Evolutionary conservation across 2,888 invertebrate species (phyloP).

Genomic region (Limenitis arthemis): DNA sequence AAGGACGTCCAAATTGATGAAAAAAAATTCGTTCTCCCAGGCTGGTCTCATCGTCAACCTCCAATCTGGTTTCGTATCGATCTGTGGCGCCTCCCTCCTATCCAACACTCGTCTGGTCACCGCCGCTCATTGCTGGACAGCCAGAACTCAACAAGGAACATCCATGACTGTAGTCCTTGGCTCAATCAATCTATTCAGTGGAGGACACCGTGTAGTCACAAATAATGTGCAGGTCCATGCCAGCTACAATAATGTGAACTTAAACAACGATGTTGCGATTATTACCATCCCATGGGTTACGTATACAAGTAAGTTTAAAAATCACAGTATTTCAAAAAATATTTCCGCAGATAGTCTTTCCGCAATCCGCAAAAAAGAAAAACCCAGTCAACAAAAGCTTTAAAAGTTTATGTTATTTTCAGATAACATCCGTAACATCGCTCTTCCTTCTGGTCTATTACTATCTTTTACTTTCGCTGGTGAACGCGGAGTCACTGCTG

Average conservation of each 20-base stretch:
- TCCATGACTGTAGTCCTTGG: conserved; percentile 20
- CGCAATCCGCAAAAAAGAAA: neutral
- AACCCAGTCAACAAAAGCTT: neutral
- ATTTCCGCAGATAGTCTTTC: no score
- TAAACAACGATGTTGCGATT: conserved; percentile 27
- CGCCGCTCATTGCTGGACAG: conserved; percentile 38
- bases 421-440: conserved; percentile 3
- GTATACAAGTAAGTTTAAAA: conserved; percentile 20
- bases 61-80: conserved; percentile 23
- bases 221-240: conserved; percentile 11
- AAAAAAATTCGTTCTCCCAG: conserved; percentile 20
- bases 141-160: conserved; percentile 23
- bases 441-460: neutral
- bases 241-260: conserved; percentile 7
- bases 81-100: conserved; percentile 42
- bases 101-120: conserved; percentile 32
- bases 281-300: conserved; percentile 29
- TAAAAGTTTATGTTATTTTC: neutral
- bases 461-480: neutral
- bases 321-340: neutral
- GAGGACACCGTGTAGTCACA: conserved; percentile 17
- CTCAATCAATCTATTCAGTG: conserved; percentile 15
- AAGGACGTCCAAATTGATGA: no score
- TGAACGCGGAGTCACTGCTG: conserved; percentile 12
- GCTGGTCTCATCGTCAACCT: conserved; percentile 35